phyloP scores from a whole-genome alignment of 2,888 invertebrate species.

The Notodonta dromedarius region DNA sequence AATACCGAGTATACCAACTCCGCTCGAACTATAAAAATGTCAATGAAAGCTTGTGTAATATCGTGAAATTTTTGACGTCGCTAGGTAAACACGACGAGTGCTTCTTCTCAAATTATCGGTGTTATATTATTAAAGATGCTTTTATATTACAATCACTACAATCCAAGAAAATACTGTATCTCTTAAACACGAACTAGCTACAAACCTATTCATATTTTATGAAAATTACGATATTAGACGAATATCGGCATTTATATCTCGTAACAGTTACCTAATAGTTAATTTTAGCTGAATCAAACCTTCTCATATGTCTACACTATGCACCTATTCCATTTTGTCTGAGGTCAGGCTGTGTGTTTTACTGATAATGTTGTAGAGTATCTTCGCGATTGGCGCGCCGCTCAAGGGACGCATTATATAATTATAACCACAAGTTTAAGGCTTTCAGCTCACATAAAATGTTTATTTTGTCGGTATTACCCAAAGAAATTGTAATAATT shows the following conservation, averaged over 20 bases:
- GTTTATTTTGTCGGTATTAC: neutral
- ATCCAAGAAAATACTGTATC: too few relatives aligned
- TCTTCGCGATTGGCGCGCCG: slow-evolving; percentile 41
- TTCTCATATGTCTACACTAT: neutral
- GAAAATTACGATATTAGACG: too few relatives aligned
- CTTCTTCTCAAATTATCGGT: too few relatives aligned
- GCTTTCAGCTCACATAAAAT: slow-evolving; percentile 44
- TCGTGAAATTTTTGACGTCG: too few relatives aligned
- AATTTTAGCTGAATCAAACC: neutral
- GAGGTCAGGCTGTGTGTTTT: slow-evolving; percentile 55
- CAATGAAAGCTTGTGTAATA: neutral
- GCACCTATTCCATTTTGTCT: slow-evolving; percentile 27
- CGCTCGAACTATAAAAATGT: neutral
- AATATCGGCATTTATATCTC: too few relatives aligned
- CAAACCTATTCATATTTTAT: too few relatives aligned
- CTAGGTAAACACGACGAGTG: too few relatives aligned
- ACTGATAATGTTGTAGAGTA: slow-evolving; percentile 54
- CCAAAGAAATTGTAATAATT: too few relatives aligned
- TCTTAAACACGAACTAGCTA: too few relatives aligned
- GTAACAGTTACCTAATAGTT: too few relatives aligned
- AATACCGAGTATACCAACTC: slow-evolving; percentile 27
- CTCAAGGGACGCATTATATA: slow-evolving; percentile 41
- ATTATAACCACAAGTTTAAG: slow-evolving; percentile 39
- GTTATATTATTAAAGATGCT: too few relatives aligned
- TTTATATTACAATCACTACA: too few relatives aligned